Evolutionary conservation across 1,140 invertebrate species (phyloP), one percentile per base, ranked within the genome.

Genomic region (Dendroctonus valens): DNA sequence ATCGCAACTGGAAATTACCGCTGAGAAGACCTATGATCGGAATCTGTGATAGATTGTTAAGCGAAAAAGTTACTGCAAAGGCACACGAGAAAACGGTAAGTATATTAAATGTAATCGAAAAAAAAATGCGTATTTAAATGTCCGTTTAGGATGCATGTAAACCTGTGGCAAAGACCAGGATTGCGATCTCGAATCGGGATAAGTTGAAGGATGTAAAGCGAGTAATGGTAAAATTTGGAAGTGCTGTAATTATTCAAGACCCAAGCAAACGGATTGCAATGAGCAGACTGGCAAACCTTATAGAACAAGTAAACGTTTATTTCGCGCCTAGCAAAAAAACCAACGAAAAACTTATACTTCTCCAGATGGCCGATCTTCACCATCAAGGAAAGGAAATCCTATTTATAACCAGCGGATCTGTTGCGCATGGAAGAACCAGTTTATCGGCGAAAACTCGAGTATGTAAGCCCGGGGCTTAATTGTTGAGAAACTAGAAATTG

Each of bases 341-440:
- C 11, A 63, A 6, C 7, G 39, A 41, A 7, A 9, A 7, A 37
- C 8, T 63, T 26, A 12, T 46, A 38, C 11, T 55, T 3, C n/a
- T 64, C 37, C 26, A 64, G 63, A 65, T 65, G 54, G 54, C 55
- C 9, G 38, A 65, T 39, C 11, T 65, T 37, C 55, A 58, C 12
- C 12, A 51, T 41, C 11, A 51, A 26, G 55, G 53, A 9, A 65
- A 59, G 39, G 63, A 65, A 41, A 44, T 65, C 11, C n/a, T 65
- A 37, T 65, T 65, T 38, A 65, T 65, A 37, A 65, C 63, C 3
- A 65, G 63, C 38, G 63, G 63, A 6, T 41, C 38, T 9, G 63
- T 65, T 7, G 63, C 63, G 5, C 54, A 59, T 59, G 63, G 63
- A 51, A 51, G 63, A 51, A 41, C 54, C 2, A 58, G 59, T 37